These are phyloP conservation scores for Thermophis baileyi DNA, from an alignment of 2,113 vertebrate genomes.

Conservation along the genomic window DNA sequence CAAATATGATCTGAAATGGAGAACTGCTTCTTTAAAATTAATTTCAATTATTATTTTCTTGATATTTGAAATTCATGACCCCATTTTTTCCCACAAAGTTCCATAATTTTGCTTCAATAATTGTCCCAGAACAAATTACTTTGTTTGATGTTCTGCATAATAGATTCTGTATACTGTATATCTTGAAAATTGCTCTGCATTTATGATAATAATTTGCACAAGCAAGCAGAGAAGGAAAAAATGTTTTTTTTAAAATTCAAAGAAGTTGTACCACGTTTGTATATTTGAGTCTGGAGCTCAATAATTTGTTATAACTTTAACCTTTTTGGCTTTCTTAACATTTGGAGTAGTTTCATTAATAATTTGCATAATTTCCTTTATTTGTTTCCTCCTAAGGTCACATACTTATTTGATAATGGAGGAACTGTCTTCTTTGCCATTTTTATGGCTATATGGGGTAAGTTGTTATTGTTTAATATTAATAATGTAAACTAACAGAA, in stretches of 20 bases:
- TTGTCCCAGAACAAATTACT: background rate
- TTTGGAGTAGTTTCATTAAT: background rate
- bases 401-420: constrained; percentile 82
- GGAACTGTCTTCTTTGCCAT: constrained; percentile 84
- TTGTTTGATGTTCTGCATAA: background rate
- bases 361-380: constrained; percentile 13
- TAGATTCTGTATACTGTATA: background rate
- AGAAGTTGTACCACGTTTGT: background rate
- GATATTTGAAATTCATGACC: background rate
- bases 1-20: background rate
- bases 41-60: background rate
- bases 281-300: background rate
- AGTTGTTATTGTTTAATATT: constrained; percentile 48
- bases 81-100: background rate
- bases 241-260: background rate
- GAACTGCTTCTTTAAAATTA: background rate
- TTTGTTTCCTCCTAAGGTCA: constrained; percentile 69
- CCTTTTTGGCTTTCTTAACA: background rate
- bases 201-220: background rate
- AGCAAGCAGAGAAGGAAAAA: background rate
- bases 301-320: background rate
- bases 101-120: background rate
- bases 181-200: background rate
- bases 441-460: constrained; percentile 86
- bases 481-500: background rate